Conservation (phyloP, 2,113 vertebrate species). For the Hystrix cristata region DNA sequence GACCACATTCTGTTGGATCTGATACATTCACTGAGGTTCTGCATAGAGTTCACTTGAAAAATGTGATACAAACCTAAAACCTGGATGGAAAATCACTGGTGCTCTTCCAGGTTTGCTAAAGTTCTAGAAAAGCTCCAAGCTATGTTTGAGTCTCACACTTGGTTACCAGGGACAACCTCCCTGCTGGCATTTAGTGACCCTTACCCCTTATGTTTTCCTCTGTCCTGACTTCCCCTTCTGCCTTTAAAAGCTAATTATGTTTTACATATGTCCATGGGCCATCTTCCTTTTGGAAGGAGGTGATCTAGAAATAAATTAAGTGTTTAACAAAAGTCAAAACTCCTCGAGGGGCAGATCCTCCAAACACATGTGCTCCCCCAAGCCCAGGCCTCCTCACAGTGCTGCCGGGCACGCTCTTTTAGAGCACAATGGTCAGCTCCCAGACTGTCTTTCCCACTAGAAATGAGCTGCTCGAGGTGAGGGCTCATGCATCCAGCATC, state of each 20-base stretch:
- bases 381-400: neutral
- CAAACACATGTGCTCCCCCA: neutral
- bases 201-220: neutral
- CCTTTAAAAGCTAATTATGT: slow-evolving; percentile 20
- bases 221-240: neutral
- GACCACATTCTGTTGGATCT: neutral
- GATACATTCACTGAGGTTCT: neutral
- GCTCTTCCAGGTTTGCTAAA: neutral
- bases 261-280: neutral
- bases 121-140: neutral
- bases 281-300: neutral
- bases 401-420: neutral
- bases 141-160: neutral
- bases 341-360: neutral
- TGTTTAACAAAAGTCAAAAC: neutral
- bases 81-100: neutral
- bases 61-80: neutral
- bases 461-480: neutral
- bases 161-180: neutral
- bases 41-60: neutral
- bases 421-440: neutral
- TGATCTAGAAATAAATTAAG: slow-evolving; percentile 16
- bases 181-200: neutral
- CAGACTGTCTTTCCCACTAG: neutral
- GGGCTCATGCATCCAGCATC: neutral